Base-by-base conservation (phyloP, 2,888 invertebrate species). In the Cheilosia scutellata region DNA sequence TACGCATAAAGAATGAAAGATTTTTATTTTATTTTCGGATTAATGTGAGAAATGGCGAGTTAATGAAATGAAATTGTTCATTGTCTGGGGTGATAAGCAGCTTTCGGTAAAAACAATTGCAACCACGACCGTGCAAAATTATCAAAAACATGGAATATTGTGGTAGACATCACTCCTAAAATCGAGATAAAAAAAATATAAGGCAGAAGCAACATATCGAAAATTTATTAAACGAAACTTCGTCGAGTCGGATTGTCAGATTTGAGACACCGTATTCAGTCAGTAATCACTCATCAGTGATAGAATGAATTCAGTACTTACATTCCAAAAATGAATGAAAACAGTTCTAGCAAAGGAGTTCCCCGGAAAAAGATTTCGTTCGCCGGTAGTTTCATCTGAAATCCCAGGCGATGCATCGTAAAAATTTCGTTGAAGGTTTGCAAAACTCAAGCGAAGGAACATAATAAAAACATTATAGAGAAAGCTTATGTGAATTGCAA, bases 61-160 rank as follows among this genome's bases (percentile, higher is more conserved):
- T 7, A 13, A 55, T 76, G 71, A 86, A 49, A 72, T 86, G 76
- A 71, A 75, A 37, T 66, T 55, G 16, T 60, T 80, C 65, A 80
- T 74, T 80, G 66, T 74, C 31, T 72, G 71, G 40, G 25, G 42
- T 60, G 79, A 80, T 66, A 66, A 53, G 71, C 76, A 44, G 72
- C 66, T 66, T 57, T 80, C 75, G 66, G 51, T 47, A 79, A 66
- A 75, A 76, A 80, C 55, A 86, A 86, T 82, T 82, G 47, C 33
- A 71, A 72, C 82, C 66, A 60, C 75, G 86, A 86, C 86, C 86
- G 86, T 82, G 66, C 62, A 76, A 82, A 86, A 71, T 82, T 86
- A 86, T 86, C 82, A 86, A 82, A 80, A 86, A 82, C 82, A 86
- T 80, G 51, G 16, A 57, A 76, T 82, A 76, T 86, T 72, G 58